Evolutionary conservation across 2,797 vertebrate genomes (phyloP).

Genomic region (Propithecus deckenii): DNA sequence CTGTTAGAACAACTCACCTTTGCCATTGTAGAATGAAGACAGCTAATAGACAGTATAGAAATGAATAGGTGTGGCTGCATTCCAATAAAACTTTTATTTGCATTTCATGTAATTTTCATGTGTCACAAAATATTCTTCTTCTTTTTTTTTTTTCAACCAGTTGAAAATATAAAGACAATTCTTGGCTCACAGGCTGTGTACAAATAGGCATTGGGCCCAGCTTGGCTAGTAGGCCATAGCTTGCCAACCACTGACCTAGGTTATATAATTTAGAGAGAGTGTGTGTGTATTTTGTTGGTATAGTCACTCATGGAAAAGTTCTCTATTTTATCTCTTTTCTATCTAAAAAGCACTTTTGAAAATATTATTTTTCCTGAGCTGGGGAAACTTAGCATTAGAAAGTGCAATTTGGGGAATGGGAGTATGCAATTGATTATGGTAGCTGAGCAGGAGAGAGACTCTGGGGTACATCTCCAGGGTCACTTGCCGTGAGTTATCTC

Average conservation of each 20-base stretch:
- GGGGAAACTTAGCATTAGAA: background rate
- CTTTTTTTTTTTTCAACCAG: background rate
- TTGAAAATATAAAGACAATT: background rate
- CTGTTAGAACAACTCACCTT: background rate
- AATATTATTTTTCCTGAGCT: background rate
- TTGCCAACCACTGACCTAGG: background rate
- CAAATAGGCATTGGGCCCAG: fast-evolving
- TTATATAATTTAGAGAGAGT: background rate
- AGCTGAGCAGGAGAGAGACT: background rate
- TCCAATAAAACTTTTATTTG: background rate
- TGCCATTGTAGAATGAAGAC: background rate
- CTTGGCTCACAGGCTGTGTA: background rate
- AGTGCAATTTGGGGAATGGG: background rate
- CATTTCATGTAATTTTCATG: background rate
- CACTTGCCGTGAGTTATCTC: background rate
- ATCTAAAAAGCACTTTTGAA: background rate
- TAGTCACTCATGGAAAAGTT: background rate
- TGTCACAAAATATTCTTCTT: background rate
- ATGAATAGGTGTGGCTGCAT: background rate
- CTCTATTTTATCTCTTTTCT: background rate
- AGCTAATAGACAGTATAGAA: background rate
- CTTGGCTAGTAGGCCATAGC: background rate
- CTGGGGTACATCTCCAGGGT: background rate
- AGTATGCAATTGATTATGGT: background rate
- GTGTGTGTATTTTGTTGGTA: background rate